phyloP scores from a whole-genome alignment of 2,797 vertebrate genomes.

The Phylloscopus collybita region DNA sequence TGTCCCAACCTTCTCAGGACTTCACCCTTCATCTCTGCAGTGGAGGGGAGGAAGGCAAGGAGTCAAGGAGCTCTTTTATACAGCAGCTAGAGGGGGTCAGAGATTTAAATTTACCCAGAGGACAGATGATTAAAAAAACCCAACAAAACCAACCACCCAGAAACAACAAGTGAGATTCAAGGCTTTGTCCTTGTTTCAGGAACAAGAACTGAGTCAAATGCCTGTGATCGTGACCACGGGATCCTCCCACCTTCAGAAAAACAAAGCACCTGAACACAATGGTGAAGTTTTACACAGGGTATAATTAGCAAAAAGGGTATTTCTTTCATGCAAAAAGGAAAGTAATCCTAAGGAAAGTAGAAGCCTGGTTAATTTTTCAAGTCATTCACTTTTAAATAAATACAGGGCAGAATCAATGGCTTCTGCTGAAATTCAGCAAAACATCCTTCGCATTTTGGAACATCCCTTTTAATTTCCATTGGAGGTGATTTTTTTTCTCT shows the following conservation, averaged over 20 bases:
- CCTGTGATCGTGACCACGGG: neutral
- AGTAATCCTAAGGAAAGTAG: neutral
- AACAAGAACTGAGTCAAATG: neutral
- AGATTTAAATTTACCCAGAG: constrained; percentile 15
- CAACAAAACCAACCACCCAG: neutral
- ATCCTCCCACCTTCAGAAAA: neutral
- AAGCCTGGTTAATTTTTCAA: neutral
- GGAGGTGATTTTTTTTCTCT: neutral
- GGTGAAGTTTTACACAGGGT: neutral
- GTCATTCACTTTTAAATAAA: neutral
- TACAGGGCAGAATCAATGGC: neutral
- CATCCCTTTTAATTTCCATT: neutral
- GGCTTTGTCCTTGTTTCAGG: neutral
- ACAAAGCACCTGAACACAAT: neutral
- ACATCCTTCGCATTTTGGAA: neutral
- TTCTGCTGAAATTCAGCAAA: neutral
- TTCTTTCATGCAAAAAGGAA: neutral
- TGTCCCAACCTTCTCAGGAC: neutral
- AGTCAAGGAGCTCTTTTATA: neutral
- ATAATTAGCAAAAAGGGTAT: neutral
- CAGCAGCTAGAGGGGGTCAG: constrained; percentile 41
- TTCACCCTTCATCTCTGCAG: neutral
- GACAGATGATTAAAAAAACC: neutral
- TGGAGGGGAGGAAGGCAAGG: neutral
- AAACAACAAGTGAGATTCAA: neutral